Evolutionary conservation across 2,888 invertebrate genomes (phyloP).

Genomic region (Eupithecia subfuscata): DNA sequence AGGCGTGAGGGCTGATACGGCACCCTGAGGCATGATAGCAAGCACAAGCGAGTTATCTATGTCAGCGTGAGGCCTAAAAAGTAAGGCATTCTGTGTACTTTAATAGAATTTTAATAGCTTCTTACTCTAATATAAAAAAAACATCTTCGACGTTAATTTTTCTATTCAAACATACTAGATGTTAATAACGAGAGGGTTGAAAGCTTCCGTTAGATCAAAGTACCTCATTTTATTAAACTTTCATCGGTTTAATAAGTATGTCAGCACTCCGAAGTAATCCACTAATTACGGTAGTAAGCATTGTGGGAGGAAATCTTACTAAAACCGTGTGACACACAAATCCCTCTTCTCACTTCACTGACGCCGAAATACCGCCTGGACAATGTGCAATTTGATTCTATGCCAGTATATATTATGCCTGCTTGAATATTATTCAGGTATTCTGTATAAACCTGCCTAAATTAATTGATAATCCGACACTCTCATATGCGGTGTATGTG

Average conservation of each 20-base stretch:
- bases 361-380: slow-evolving; percentile 15
- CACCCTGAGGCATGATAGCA: neutral
- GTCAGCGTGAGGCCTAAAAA: neutral
- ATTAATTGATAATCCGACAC: slow-evolving; percentile 32
- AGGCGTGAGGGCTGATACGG: neutral
- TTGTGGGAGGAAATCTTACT: neutral
- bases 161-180: neutral
- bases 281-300: neutral
- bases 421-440: slow-evolving; percentile 54
- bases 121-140: neutral
- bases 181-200: neutral
- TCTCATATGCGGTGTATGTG: slow-evolving; percentile 27
- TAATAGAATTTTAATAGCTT: neutral
- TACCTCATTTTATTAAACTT: neutral
- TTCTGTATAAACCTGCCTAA: slow-evolving; percentile 39
- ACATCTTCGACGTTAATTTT: neutral
- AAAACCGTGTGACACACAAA: slow-evolving; percentile 22
- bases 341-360: slow-evolving; percentile 49
- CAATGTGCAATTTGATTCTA: slow-evolving; percentile 13
- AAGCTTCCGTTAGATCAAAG: slow-evolving; percentile 1
- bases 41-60: neutral
- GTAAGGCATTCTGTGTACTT: neutral
- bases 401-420: slow-evolving; percentile 51
- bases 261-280: neutral
- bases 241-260: neutral